Evolutionary conservation across 2,113 vertebrate genomes (phyloP).

Genomic region (Hypanus sabinus): DNA sequence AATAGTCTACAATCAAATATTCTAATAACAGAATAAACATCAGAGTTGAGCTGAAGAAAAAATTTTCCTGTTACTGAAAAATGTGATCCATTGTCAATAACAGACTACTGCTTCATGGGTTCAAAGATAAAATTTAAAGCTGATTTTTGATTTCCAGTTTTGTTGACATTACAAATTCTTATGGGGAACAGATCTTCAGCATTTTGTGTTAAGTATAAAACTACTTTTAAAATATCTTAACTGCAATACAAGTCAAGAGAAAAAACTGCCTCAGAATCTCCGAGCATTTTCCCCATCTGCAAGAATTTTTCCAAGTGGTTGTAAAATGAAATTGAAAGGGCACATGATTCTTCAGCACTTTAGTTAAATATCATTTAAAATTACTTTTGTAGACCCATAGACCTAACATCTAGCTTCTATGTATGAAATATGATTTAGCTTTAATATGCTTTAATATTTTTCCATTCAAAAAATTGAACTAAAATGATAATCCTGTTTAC

Average conservation of each 20-base stretch:
- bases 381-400: not conserved
- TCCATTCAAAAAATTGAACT: not conserved
- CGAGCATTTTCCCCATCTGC: not conserved
- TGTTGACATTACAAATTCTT: not conserved
- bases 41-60: not conserved
- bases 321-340: not conserved
- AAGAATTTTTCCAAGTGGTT: not conserved
- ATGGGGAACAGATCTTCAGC: not conserved
- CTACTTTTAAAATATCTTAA: not conserved
- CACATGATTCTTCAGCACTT: not conserved
- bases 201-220: not conserved
- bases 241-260: not conserved
- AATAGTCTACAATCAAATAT: not conserved
- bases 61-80: not conserved
- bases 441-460: not conserved
- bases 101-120: not conserved
- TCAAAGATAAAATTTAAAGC: not conserved
- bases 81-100: not conserved
- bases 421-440: not conserved
- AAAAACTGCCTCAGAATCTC: not conserved
- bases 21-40: constrained; percentile 12
- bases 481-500: not conserved
- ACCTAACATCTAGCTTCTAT: not conserved
- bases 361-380: not conserved
- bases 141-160: not conserved